Evolutionary conservation across 2,113 vertebrate species (phyloP).

Genomic region (Psophia crepitans): DNA sequence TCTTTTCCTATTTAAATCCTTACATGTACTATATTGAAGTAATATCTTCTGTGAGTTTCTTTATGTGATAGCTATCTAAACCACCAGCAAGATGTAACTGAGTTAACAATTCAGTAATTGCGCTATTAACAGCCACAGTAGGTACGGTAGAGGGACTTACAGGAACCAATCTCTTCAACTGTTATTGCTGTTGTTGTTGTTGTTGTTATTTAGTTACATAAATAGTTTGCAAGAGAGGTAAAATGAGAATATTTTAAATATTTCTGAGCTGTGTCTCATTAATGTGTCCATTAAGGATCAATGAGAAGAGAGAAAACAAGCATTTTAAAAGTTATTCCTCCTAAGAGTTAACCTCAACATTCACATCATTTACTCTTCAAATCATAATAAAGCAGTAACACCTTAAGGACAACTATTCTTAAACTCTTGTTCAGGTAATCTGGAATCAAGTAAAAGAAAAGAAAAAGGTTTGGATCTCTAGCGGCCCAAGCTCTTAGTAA

Average conservation of each 20-base stretch:
- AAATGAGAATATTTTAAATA: background rate
- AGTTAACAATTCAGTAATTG: background rate
- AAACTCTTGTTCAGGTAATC: background rate
- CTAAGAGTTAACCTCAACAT: background rate
- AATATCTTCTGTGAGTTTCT: background rate
- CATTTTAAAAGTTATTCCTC: background rate
- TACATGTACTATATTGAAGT: background rate
- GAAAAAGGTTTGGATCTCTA: background rate
- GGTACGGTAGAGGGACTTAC: background rate
- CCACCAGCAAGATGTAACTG: background rate
- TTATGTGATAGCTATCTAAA: background rate
- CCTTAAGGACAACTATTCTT: background rate
- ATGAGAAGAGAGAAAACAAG: background rate
- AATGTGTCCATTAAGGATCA: background rate
- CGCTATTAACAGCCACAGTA: background rate
- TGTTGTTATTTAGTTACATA: background rate
- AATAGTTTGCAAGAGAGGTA: background rate
- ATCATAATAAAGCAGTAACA: background rate
- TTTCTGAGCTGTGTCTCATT: background rate
- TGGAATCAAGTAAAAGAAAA: background rate
- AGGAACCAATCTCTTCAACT: background rate
- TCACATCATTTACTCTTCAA: background rate
- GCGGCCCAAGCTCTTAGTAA: background rate
- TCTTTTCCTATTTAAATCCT: background rate
- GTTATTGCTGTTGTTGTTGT: accelerated